Evolutionary conservation across 2,888 invertebrate genomes (phyloP).

Genomic region (Drosophila anceps): DNA sequence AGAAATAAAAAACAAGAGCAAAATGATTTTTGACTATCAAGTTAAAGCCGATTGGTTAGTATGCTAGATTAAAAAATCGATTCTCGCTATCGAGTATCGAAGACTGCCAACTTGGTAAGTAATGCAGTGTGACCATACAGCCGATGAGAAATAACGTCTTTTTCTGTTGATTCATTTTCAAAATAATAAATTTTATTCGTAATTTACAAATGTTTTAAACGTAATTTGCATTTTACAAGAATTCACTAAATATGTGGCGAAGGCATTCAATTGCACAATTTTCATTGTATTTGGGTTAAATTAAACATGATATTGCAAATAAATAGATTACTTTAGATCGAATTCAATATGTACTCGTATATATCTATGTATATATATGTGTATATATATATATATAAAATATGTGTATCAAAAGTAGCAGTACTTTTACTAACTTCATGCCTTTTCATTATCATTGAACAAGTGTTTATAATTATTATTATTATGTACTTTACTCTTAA

Average conservation of each 20-base stretch:
- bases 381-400: conserved; percentile 43
- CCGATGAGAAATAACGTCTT: not conserved
- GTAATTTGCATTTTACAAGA: conserved; percentile 64
- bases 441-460: conserved; percentile 46
- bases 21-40: conserved; percentile 12
- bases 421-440: conserved; percentile 57
- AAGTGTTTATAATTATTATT: conserved; percentile 43
- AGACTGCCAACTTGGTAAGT: not conserved
- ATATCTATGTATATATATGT: conserved; percentile 3
- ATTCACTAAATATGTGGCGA: conserved; percentile 75
- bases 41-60: conserved; percentile 15
- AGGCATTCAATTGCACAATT: conserved; percentile 68
- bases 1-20: not conserved
- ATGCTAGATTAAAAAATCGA: conserved; percentile 20
- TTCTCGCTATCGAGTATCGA: not conserved
- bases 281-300: conserved; percentile 51
- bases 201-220: conserved; percentile 63
- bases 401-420: conserved; percentile 70
- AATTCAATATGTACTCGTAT: conserved; percentile 42
- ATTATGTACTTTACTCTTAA: conserved; percentile 65
- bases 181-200: conserved; percentile 64
- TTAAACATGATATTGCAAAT: conserved; percentile 64
- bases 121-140: conserved; percentile 9
- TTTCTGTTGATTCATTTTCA: not conserved
- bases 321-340: conserved; percentile 52